Evolutionary conservation across 1,140 invertebrate species (phyloP).

Genomic region (Atta cephalotes): DNA sequence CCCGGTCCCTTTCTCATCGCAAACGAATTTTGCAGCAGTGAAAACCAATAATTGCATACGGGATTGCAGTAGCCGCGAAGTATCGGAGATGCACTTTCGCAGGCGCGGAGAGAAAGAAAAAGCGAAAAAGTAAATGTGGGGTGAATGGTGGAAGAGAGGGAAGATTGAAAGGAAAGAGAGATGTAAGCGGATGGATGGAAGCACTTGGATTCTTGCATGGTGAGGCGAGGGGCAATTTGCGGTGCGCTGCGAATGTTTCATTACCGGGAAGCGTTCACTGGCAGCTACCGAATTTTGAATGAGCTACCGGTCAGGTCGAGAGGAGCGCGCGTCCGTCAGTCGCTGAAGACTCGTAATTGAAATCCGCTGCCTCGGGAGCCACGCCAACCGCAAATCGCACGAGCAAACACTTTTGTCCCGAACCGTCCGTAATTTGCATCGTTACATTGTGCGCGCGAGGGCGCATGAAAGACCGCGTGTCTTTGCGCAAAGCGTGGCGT

Average conservation of each 20-base stretch:
- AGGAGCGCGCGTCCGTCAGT: constrained; percentile 66
- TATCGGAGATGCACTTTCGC: constrained; percentile 37
- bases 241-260: constrained; percentile 86
- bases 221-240: constrained; percentile 83
- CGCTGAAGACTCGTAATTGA: constrained; percentile 84
- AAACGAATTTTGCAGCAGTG: constrained; percentile 67
- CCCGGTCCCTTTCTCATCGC: constrained; percentile 34
- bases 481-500: neutral
- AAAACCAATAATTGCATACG: constrained; percentile 79
- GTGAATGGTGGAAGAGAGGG: neutral
- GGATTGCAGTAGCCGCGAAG: constrained; percentile 68
- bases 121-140: constrained; percentile 16
- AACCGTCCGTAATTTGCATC: constrained; percentile 82
- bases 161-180: constrained; percentile 33
- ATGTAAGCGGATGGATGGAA: constrained; percentile 78
- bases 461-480: constrained; percentile 25
- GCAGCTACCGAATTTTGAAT: constrained; percentile 86
- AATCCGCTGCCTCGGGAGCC: constrained; percentile 82
- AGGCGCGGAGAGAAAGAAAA: neutral
- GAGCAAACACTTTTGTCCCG: constrained; percentile 85
- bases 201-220: constrained; percentile 80
- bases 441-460: constrained; percentile 67
- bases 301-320: constrained; percentile 79
- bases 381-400: constrained; percentile 84
- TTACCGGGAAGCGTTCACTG: constrained; percentile 81